Percentiles rank a stretch among this genome's conserved stretches.
phyloP scores from a whole-genome alignment of 2,888 invertebrate genomes.

The Electrophaes corylata region DNA sequence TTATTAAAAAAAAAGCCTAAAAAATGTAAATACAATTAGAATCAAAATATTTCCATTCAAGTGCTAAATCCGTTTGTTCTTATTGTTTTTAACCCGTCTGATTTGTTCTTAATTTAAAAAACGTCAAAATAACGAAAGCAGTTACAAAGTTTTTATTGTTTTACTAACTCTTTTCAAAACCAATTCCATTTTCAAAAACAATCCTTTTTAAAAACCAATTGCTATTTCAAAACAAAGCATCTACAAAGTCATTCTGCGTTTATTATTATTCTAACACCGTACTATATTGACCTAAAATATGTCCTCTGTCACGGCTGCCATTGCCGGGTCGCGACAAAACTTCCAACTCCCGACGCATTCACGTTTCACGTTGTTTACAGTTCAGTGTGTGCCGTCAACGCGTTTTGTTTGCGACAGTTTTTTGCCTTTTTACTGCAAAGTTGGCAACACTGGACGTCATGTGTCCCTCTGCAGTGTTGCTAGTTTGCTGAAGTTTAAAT shows the following conservation, averaged over 20 bases:
- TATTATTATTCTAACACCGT: not conserved
- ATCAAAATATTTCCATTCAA: too few relatives aligned
- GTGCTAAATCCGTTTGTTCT: too few relatives aligned
- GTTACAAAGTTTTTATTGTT: too few relatives aligned
- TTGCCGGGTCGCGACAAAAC: slow-evolving; percentile 3
- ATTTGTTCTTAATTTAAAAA: too few relatives aligned
- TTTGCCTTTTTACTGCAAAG: slow-evolving; percentile 58
- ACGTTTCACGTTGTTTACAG: slow-evolving; percentile 17
- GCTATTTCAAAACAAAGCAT: not conserved
- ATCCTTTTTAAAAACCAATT: too few relatives aligned
- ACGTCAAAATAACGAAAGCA: too few relatives aligned
- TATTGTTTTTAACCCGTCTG: too few relatives aligned
- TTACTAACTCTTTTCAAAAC: too few relatives aligned
- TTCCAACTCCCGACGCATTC: slow-evolving; percentile 13
- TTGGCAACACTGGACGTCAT: slow-evolving; percentile 65
- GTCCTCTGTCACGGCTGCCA: not conserved
- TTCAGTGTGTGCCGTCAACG: slow-evolving; percentile 29
- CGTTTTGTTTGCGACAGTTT: slow-evolving; percentile 53
- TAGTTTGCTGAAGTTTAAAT: slow-evolving; percentile 36
- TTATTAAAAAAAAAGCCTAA: too few relatives aligned
- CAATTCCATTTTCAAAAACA: too few relatives aligned
- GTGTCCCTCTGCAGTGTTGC: slow-evolving; percentile 50
- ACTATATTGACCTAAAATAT: slow-evolving; percentile 2
- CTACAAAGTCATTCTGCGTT: not conserved
- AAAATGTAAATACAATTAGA: too few relatives aligned